Conservation (phyloP, 2,113 vertebrate genomes). For the Columba livia region DNA sequence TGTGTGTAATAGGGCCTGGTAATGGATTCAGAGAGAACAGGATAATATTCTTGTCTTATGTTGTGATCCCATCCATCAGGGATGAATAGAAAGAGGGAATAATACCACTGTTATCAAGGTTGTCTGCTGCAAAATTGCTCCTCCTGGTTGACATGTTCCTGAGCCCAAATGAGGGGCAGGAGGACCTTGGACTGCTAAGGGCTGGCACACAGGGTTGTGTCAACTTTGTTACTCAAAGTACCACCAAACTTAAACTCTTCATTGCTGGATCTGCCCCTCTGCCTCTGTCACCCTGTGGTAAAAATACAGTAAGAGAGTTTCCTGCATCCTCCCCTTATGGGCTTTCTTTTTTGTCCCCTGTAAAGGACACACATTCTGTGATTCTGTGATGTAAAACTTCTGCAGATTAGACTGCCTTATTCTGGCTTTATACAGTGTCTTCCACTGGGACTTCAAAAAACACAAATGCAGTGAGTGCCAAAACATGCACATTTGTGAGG, state of each 20-base stretch:
- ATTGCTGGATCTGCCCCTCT: too few species aligned
- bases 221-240: background rate
- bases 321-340: background rate
- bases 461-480: background rate
- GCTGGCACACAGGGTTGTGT: background rate
- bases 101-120: background rate
- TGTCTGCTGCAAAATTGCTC: slow-evolving; percentile 11
- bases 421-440: background rate
- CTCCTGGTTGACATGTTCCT: background rate
- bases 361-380: background rate
- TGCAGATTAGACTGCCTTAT: background rate
- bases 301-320: background rate
- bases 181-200: background rate
- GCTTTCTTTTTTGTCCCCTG: background rate
- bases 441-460: background rate
- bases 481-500: background rate
- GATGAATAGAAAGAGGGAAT: slow-evolving; percentile 22
- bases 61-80: slow-evolving; percentile 18
- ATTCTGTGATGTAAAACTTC: background rate
- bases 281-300: background rate
- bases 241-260: background rate
- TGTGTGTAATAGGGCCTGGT: slow-evolving; percentile 40
- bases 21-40: slow-evolving; percentile 43
- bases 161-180: background rate
- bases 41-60: slow-evolving; percentile 40